Conservation (phyloP, 2,113 vertebrate genomes). For the Hypomesus transpacificus region DNA sequence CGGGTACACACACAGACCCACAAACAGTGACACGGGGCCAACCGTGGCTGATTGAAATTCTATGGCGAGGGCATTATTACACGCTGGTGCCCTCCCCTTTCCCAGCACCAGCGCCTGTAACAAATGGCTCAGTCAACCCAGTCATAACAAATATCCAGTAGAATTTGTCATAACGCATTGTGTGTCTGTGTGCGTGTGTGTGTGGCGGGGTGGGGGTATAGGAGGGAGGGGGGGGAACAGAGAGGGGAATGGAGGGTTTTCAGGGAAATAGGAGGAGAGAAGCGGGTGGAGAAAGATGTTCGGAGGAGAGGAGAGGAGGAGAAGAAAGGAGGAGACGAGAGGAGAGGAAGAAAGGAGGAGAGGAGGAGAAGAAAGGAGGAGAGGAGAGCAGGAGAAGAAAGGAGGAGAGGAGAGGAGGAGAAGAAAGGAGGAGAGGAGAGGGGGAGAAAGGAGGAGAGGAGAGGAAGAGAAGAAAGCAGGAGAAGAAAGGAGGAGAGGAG, state of each 20-base stretch:
- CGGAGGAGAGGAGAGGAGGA: too few species aligned
- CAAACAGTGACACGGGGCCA: not conserved
- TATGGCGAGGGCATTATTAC: slow-evolving; percentile 64
- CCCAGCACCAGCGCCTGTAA: slow-evolving; percentile 68
- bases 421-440: too few species aligned
- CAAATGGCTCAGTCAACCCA: slow-evolving; percentile 73
- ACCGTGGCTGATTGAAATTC: slow-evolving; percentile 66
- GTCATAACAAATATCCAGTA: slow-evolving; percentile 75
- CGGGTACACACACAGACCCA: not conserved
- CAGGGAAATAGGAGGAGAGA: not conserved
- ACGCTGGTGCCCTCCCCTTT: slow-evolving; percentile 67
- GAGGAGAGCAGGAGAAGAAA: too few species aligned
- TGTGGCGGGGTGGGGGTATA: not conserved
- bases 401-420: too few species aligned
- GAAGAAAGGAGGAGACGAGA: too few species aligned
- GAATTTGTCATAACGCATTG: slow-evolving; percentile 69
- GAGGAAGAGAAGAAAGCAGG: too few species aligned
- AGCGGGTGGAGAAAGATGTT: slow-evolving; percentile 24
- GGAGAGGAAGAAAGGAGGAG: too few species aligned
- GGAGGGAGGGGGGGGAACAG: not conserved
- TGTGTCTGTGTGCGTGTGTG: slow-evolving; percentile 28
- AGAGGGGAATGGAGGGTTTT: not conserved
- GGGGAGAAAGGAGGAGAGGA: too few species aligned
- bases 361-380: too few species aligned
- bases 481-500: too few species aligned